Base-by-base conservation (phyloP, 2,888 invertebrate species). In the Octodonta nipae region DNA sequence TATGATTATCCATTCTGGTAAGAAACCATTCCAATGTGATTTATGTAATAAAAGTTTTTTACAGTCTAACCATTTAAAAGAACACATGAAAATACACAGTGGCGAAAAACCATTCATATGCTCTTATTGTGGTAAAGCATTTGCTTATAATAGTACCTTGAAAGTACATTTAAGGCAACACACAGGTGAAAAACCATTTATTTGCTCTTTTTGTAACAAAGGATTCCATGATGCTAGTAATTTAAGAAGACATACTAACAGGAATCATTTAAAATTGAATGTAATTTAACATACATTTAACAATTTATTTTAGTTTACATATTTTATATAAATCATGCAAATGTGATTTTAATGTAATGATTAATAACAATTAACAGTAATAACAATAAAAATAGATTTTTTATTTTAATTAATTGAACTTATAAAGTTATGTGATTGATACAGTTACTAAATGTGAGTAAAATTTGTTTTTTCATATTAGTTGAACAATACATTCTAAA, bases 151-250 rank as follows among this genome's bases (percentile, higher is more conserved):
- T 16, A 61, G 62, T 26, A 62, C 61, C 32, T 55, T 61, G 53
- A 63, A 60, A 32, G 54, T 62, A 22, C 63, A 63, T 41, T 44
- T 58, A 30, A 51, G 61, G 29, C 62, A 60, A 2, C 63, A 63
- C 37, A 63, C 60, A 26, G 61, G 60, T 28, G 59, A 60, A 38
- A 55, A 58, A 13, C 63, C 63, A n/a, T 61, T 55, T 31, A 54
- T 58, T 52, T 63, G 63, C 30, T 55, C 58, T 4, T 56, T 60
- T 17, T 63, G 63, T 39, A 53, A 56, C 27, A 61, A 61, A 37
- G 61, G 61, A 7, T 47, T 42, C 20, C 38, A 42, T 17, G 45
- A 47, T 34, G 36, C 43, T 2, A 45, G 45, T 34, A 45, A 43
- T 33, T 37, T 44, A 31, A 42, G 42, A 22, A 41, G 45, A 16